These are phyloP conservation scores for Orcinus orca DNA, from an alignment of 2,113 vertebrate species.

Conservation along the genomic window DNA sequence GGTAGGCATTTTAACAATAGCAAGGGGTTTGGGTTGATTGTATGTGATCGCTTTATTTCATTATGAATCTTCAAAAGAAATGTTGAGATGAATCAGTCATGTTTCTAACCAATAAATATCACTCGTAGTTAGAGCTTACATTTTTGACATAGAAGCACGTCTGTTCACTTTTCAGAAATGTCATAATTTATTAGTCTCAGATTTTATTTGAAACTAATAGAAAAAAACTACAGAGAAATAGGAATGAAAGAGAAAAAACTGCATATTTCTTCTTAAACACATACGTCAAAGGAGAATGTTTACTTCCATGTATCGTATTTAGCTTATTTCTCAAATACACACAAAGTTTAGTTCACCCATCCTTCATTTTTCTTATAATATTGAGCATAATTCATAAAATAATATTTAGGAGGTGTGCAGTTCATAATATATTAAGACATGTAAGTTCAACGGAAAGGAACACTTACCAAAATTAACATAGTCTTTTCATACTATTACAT, in stretches of 20 bases:
- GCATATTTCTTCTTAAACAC: constrained; percentile 62
- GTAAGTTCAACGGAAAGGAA: constrained; percentile 18
- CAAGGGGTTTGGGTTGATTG: constrained; percentile 51
- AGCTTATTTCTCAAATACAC: constrained; percentile 4
- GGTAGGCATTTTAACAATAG: constrained; percentile 56
- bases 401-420: neutral
- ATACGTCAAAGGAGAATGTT: constrained; percentile 49
- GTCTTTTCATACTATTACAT: constrained; percentile 34
- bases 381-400: constrained; percentile 46
- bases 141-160: constrained; percentile 59
- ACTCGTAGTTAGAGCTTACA: constrained; percentile 66
- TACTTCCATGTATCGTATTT: neutral
- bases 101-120: constrained; percentile 68
- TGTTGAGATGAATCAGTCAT: constrained; percentile 46
- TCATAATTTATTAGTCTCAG: constrained; percentile 65
- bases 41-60: constrained; percentile 67
- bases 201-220: constrained; percentile 61
- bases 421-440: constrained; percentile 23
- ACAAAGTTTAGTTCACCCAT: neutral
- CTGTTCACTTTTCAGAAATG: constrained; percentile 51
- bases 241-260: constrained; percentile 37
- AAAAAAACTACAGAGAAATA: constrained; percentile 6
- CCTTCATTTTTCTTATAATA: constrained; percentile 43
- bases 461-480: constrained; percentile 31
- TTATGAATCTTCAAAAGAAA: constrained; percentile 64